Conservation (phyloP, 2,113 vertebrate genomes). For the Eulacestoma nigropectus region DNA sequence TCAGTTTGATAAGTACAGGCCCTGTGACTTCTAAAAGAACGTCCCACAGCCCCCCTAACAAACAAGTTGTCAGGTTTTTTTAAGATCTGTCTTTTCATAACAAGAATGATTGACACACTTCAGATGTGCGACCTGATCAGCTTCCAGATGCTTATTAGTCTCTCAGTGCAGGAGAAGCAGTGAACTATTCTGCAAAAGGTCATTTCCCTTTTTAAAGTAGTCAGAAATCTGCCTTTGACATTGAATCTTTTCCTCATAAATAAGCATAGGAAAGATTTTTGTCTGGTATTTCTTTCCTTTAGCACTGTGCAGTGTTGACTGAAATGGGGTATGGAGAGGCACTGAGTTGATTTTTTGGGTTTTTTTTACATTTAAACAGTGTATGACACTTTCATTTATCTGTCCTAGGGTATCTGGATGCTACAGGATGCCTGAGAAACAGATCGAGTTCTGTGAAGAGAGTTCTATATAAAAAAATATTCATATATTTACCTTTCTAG, state of each 20-base stretch:
- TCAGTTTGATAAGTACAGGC: not conserved
- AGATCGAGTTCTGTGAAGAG: not conserved
- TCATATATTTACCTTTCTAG: not conserved
- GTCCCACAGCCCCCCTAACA: not conserved
- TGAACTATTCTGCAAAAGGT: not conserved
- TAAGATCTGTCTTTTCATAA: constrained; percentile 15
- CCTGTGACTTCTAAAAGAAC: not conserved
- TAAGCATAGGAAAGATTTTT: not conserved
- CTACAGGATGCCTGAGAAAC: not conserved
- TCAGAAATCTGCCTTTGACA: not conserved
- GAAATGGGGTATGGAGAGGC: not conserved
- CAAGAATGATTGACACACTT: constrained; percentile 51
- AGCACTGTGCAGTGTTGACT: not conserved
- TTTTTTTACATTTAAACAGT: not conserved
- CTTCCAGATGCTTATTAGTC: not conserved
- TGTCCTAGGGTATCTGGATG: not conserved
- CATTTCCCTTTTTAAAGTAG: not conserved
- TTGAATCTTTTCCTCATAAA: not conserved
- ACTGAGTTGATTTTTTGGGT: not conserved
- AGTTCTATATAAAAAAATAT: not conserved
- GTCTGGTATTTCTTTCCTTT: not conserved
- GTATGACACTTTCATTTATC: not conserved
- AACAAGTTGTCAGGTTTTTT: not conserved
- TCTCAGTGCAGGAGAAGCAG: not conserved
- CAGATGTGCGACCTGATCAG: not conserved